phyloP scores from a whole-genome alignment of 2,888 invertebrate genomes.

The Salticus scenicus region DNA sequence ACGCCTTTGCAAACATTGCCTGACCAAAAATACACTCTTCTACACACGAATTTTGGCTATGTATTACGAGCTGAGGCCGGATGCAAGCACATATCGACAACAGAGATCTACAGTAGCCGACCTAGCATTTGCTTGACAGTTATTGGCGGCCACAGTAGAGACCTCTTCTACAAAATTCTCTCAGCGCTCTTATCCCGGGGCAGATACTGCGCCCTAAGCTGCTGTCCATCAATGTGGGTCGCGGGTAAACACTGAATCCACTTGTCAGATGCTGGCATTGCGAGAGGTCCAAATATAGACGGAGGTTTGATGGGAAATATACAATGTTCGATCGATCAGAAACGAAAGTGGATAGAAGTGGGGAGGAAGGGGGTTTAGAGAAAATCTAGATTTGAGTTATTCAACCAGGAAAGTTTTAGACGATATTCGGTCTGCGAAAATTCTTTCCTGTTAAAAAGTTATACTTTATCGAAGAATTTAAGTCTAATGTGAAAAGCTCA shows the following conservation, averaged over 20 bases:
- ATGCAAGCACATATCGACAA: neutral
- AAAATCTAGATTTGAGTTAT: neutral
- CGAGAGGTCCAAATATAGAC: conserved; percentile 16
- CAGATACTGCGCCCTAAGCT: conserved; percentile 29
- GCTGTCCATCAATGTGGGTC: conserved; percentile 52
- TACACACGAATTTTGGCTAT: neutral
- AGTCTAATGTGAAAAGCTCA: too few relatives aligned
- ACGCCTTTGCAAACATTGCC: neutral
- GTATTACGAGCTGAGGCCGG: neutral
- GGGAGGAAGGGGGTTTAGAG: neutral
- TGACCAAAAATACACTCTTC: conserved; percentile 16
- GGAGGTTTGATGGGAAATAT: conserved; percentile 10
- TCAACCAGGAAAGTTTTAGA: neutral
- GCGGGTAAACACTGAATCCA: conserved; percentile 34
- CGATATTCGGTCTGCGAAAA: neutral
- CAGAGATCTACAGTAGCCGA: neutral
- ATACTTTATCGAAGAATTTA: neutral
- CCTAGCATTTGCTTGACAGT: neutral
- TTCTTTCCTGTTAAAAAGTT: neutral
- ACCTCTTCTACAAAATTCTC: conserved; percentile 4
- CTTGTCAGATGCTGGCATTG: conserved; percentile 21
- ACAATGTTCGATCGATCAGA: conserved; percentile 6
- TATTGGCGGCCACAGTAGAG: conserved; percentile 4
- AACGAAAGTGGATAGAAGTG: neutral
- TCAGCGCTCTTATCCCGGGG: neutral